Evolutionary conservation across 2,797 vertebrate genomes (phyloP).

Genomic region (Thamnophis elegans): DNA sequence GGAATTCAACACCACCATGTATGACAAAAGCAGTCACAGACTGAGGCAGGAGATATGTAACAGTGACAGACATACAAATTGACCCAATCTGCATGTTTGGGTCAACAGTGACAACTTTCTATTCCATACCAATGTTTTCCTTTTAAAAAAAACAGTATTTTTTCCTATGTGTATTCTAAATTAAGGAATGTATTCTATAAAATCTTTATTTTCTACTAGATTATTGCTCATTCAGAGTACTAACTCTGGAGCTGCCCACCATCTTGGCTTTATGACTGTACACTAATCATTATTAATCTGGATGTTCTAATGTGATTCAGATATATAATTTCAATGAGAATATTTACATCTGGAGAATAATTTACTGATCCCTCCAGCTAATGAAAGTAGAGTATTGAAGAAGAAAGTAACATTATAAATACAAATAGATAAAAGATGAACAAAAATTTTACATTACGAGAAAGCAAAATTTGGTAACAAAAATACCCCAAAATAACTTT

Average conservation of each 20-base stretch:
- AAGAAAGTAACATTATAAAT: not conserved
- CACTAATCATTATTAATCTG: not conserved
- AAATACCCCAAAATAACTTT: not conserved
- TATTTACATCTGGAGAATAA: not conserved
- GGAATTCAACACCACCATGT: not conserved
- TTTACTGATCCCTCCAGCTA: not conserved
- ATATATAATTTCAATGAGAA: not conserved
- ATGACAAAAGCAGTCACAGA: not conserved
- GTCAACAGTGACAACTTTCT: not conserved
- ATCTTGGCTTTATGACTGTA: not conserved
- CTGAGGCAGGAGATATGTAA: not conserved
- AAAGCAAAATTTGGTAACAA: not conserved
- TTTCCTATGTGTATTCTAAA: not conserved
- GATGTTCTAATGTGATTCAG: not conserved
- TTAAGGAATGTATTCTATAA: not conserved
- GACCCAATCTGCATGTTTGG: not conserved
- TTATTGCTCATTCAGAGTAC: not conserved
- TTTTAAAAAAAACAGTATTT: not conserved
- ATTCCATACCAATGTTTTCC: not conserved
- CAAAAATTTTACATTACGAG: not conserved
- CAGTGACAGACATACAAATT: slow-evolving; percentile 11
- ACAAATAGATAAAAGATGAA: not conserved
- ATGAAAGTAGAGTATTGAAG: not conserved
- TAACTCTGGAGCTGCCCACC: not conserved
- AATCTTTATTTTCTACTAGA: not conserved